phyloP scores from a whole-genome alignment of 2,113 vertebrate species.

The Sminthopsis crassicaudata region DNA sequence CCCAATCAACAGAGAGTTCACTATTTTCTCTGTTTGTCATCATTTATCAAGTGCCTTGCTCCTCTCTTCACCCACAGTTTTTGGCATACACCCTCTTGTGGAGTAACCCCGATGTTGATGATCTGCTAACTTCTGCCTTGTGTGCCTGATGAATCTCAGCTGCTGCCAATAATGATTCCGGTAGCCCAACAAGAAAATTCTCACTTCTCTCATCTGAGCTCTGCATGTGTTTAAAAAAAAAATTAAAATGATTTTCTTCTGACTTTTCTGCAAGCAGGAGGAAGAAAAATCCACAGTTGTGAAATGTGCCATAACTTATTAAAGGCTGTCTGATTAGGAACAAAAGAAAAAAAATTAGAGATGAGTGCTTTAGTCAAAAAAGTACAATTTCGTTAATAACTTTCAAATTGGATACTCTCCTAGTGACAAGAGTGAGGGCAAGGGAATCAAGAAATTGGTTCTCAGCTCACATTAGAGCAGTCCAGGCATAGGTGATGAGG shows the following conservation, averaged over 20 bases:
- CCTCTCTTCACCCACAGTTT: conserved; percentile 38
- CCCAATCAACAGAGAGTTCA: neutral
- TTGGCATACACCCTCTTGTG: conserved; percentile 65
- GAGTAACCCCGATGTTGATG: conserved; percentile 74
- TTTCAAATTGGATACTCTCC: neutral
- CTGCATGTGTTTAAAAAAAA: conserved; percentile 67
- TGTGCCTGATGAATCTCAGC: conserved; percentile 73
- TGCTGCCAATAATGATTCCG: conserved; percentile 76
- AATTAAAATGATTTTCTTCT: conserved; percentile 69
- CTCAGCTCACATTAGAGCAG: neutral
- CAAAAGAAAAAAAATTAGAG: neutral
- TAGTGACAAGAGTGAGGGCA: neutral
- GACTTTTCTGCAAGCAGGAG: conserved; percentile 61
- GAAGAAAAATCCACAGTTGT: conserved; percentile 61
- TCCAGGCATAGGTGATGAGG: neutral
- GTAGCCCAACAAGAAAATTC: conserved; percentile 72
- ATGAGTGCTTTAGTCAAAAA: conserved; percentile 3
- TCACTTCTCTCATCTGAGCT: conserved; percentile 63
- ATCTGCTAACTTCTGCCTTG: conserved; percentile 80
- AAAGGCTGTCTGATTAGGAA: conserved; percentile 62
- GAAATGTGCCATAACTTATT: conserved; percentile 75
- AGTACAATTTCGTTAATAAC: neutral
- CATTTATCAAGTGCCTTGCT: conserved; percentile 54
- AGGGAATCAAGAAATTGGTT: neutral
- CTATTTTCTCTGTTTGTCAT: conserved; percentile 24